Conservation (phyloP, 2,888 invertebrate genomes). For the Eristalis tenax region DNA sequence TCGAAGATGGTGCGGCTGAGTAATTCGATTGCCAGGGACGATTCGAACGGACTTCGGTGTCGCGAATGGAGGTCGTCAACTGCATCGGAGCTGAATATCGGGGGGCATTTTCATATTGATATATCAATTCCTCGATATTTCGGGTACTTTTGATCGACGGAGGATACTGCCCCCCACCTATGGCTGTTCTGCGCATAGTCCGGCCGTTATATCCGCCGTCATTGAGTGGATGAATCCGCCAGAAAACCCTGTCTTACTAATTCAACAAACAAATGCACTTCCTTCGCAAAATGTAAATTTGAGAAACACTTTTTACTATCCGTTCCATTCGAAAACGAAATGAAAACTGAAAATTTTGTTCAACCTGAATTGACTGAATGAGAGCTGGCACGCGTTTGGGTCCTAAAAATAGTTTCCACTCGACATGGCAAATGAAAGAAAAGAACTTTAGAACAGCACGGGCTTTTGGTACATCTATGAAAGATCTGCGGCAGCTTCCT, state of each 20-base stretch:
- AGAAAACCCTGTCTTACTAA: neutral
- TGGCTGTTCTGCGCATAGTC: constrained; percentile 61
- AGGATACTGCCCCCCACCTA: constrained; percentile 31
- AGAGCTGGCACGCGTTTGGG: constrained; percentile 61
- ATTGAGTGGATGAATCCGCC: constrained; percentile 24
- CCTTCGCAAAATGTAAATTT: neutral
- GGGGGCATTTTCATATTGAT: constrained; percentile 53
- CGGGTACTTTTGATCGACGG: constrained; percentile 31
- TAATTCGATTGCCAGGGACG: constrained; percentile 50
- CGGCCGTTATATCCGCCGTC: constrained; percentile 23
- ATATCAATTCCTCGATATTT: constrained; percentile 61
- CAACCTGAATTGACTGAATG: constrained; percentile 31
- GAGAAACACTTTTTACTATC: constrained; percentile 9
- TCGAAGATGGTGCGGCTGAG: constrained; percentile 34
- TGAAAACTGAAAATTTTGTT: constrained; percentile 57
- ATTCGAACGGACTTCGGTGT: constrained; percentile 47
- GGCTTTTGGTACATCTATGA: neutral
- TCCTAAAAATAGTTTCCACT: constrained; percentile 60
- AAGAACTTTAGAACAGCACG: neutral
- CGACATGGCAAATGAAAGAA: constrained; percentile 26
- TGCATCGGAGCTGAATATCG: constrained; percentile 7
- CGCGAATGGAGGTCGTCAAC: neutral
- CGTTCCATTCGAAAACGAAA: constrained; percentile 46
- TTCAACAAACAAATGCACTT: constrained; percentile 2
- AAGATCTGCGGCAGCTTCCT: neutral